Conservation (phyloP, 2,113 vertebrate species). For the Phalacrocorax brasilianus region DNA sequence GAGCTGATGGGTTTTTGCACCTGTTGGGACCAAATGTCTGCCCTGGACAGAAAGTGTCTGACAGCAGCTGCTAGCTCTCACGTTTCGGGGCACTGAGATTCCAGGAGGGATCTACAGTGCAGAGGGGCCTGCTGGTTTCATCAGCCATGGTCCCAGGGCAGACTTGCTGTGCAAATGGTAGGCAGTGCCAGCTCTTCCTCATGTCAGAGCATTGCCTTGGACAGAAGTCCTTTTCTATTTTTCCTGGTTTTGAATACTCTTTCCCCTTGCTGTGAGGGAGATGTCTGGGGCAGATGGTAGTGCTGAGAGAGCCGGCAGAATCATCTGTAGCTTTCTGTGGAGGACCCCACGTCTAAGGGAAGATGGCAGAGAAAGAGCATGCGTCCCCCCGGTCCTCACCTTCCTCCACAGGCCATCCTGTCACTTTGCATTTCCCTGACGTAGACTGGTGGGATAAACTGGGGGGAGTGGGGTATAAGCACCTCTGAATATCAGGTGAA, state of each 20-base stretch:
- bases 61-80: not conserved
- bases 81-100: fast-evolving
- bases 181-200: not conserved
- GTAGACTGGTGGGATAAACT: not conserved
- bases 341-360: fast-evolving
- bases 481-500: not conserved
- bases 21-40: not conserved
- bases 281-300: not conserved
- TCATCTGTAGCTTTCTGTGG: not conserved
- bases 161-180: not conserved
- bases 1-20: not conserved
- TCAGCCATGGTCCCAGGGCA: not conserved
- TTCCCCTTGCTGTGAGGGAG: not conserved
- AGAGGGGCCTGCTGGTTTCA: not conserved
- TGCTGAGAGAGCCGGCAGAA: not conserved
- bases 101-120: fast-evolving
- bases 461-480: not conserved
- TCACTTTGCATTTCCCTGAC: not conserved
- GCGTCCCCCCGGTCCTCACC: fast-evolving
- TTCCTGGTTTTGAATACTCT: not conserved
- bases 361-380: not conserved
- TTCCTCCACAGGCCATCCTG: not conserved
- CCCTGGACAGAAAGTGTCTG: not conserved
- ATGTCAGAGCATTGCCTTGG: fast-evolving
- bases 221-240: not conserved